Conservation (phyloP, 2,113 vertebrate species). For the Cercopithecus mona region DNA sequence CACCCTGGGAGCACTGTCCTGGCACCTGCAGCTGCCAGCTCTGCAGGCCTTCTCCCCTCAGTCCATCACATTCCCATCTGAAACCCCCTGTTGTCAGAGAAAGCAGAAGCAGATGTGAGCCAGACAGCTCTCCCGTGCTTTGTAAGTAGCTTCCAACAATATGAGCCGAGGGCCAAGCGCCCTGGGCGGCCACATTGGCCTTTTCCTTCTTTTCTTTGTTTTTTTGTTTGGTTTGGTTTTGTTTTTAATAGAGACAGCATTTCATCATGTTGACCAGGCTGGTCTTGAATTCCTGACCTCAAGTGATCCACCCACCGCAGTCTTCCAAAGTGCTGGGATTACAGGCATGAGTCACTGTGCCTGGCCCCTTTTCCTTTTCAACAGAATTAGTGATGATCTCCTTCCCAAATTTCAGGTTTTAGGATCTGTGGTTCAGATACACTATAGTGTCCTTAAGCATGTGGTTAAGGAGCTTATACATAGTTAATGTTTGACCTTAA, state of each 20-base stretch:
- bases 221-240: no score
- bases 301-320: no score
- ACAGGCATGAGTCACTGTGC: no score
- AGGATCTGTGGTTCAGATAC: not conserved
- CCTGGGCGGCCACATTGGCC: no score
- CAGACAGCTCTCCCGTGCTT: not conserved
- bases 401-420: not conserved
- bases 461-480: not conserved
- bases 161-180: not conserved
- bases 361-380: not conserved
- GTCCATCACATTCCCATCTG: not conserved
- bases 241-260: no score
- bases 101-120: not conserved
- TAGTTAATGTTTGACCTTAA: not conserved
- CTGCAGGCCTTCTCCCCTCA: not conserved
- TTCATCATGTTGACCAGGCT: no score
- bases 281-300: no score
- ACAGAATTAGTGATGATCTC: not conserved
- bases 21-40: not conserved
- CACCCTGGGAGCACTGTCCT: not conserved
- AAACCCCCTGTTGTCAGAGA: not conserved
- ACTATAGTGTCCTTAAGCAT: not conserved
- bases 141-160: not conserved
- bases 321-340: no score
- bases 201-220: not conserved